These are phyloP conservation scores for Drosophila rufa DNA, from an alignment of 1,140 invertebrate genomes.

Conservation along the genomic window DNA sequence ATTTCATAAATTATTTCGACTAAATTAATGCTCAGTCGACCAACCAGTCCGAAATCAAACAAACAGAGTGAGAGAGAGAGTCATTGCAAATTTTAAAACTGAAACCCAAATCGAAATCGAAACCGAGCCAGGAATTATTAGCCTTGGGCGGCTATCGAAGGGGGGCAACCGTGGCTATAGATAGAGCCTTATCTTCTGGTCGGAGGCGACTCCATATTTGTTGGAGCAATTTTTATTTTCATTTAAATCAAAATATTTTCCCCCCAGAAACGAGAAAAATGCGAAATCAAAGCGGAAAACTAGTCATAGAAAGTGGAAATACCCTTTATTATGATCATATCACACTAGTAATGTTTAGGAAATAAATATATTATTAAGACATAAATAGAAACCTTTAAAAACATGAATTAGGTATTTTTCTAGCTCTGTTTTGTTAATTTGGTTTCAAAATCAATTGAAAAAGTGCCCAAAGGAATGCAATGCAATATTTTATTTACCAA, in stretches of 20 bases:
- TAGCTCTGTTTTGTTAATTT: background rate
- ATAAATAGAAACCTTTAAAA: background rate
- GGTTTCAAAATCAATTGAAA: background rate
- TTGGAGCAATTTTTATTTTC: slow-evolving; percentile 9
- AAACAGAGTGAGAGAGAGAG: background rate
- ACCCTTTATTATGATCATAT: background rate
- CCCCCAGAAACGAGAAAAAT: slow-evolving; percentile 17
- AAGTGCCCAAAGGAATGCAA: background rate
- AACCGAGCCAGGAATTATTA: slow-evolving; percentile 39
- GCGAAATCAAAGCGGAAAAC: background rate
- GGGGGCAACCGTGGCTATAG: background rate
- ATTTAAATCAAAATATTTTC: slow-evolving; percentile 30
- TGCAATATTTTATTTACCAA: background rate
- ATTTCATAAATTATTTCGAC: slow-evolving; percentile 75
- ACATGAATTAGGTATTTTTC: no score
- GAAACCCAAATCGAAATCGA: slow-evolving; percentile 31
- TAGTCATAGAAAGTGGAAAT: slow-evolving; percentile 1
- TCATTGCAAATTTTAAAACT: slow-evolving; percentile 14
- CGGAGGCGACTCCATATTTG: slow-evolving; percentile 7
- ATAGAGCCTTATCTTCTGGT: slow-evolving; percentile 30
- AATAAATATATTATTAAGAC: background rate
- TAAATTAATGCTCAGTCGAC: slow-evolving; percentile 61
- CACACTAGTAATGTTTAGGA: background rate
- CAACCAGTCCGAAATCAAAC: slow-evolving; percentile 30
- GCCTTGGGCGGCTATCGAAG: slow-evolving; percentile 18